phyloP scores from a whole-genome alignment of 2,888 invertebrate genomes.

The Sminthurides aquaticus region DNA sequence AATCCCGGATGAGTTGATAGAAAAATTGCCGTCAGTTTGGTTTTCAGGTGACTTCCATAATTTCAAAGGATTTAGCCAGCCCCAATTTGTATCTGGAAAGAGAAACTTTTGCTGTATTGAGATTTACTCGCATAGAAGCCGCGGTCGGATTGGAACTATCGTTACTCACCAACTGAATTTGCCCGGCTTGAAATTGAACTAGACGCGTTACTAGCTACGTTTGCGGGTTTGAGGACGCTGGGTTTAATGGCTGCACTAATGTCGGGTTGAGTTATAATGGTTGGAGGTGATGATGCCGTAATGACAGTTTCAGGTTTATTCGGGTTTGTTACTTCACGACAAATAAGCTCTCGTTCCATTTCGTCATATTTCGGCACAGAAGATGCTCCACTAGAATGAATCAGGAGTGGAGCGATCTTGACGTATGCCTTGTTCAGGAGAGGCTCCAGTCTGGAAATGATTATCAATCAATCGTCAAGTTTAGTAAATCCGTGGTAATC shows the following conservation, averaged over 20 bases:
- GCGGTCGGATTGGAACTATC: too few species aligned
- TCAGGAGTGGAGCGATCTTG: slow-evolving; percentile 54
- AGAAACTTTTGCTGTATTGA: too few species aligned
- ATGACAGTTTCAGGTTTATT: background rate
- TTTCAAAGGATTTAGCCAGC: slow-evolving; percentile 27
- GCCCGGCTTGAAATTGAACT: slow-evolving; percentile 25
- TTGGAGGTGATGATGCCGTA: background rate
- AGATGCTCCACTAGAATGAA: slow-evolving; percentile 52
- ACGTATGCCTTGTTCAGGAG: slow-evolving; percentile 55
- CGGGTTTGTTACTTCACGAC: slow-evolving; percentile 20
- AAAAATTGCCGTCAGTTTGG: slow-evolving; percentile 5
- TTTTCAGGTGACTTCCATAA: slow-evolving; percentile 25
- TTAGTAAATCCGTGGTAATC: slow-evolving; percentile 5
- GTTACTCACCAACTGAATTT: slow-evolving; percentile 23
- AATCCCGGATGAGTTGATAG: background rate
- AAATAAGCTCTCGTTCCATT: slow-evolving; percentile 46
- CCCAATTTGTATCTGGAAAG: slow-evolving; percentile 23
- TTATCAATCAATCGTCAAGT: background rate
- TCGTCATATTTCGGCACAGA: slow-evolving; percentile 48
- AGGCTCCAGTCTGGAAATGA: slow-evolving; percentile 54
- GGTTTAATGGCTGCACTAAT: background rate
- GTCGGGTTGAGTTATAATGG: background rate
- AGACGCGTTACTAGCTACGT: background rate
- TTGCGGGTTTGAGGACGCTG: background rate
- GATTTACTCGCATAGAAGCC: too few species aligned